phyloP scores from a whole-genome alignment of 2,888 invertebrate species.

The Drosophila formosana region DNA sequence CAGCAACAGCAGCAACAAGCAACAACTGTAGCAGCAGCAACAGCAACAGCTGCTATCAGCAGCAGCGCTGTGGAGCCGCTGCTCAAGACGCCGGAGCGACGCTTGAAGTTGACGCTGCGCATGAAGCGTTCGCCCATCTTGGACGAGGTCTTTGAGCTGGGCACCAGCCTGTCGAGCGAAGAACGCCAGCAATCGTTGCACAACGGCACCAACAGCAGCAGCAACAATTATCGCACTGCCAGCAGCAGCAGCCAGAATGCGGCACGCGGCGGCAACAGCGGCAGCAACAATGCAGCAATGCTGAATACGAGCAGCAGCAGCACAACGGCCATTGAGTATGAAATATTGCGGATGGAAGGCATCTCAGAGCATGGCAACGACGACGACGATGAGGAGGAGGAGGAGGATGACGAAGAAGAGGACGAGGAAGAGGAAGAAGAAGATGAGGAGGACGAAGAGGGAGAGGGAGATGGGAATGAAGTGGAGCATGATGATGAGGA shows the following conservation, averaged over 20 bases:
- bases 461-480: conserved; percentile 11
- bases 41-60: conserved; percentile 12
- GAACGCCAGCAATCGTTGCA: conserved; percentile 83
- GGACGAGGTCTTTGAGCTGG: conserved; percentile 94
- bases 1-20: conserved; percentile 31
- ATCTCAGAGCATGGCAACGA: conserved; percentile 86
- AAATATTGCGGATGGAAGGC: conserved; percentile 93
- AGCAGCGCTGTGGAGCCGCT: conserved; percentile 73
- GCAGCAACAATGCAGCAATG: conserved; percentile 27
- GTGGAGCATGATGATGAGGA: not conserved
- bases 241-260: conserved; percentile 11
- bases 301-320: conserved; percentile 14
- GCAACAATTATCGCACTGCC: conserved; percentile 3
- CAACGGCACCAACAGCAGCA: conserved; percentile 41
- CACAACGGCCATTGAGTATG: conserved; percentile 89
- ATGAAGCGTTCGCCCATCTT: conserved; percentile 95
- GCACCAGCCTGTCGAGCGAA: conserved; percentile 88
- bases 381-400: conserved; percentile 65
- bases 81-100: conserved; percentile 84
- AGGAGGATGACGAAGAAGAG: conserved; percentile 13
- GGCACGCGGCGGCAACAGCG: conserved; percentile 55
- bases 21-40: conserved; percentile 12
- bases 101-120: conserved; percentile 92
- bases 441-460: conserved; percentile 9
- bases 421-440: conserved; percentile 30